These are phyloP conservation scores for Protobothrops mucrosquamatus DNA, from an alignment of 2,113 vertebrate species.

Conservation along the genomic window DNA sequence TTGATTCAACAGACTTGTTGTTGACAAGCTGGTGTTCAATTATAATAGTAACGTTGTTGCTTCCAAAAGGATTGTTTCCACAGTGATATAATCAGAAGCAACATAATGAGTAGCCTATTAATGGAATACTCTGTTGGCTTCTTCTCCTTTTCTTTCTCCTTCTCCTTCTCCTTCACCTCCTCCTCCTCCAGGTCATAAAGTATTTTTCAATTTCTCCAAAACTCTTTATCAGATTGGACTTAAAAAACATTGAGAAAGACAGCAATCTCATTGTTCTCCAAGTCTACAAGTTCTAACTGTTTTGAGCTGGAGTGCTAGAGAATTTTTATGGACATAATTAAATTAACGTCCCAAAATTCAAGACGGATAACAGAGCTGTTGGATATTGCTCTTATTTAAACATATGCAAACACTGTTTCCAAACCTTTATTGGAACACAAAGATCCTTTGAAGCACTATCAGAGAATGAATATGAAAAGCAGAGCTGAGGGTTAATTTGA, in stretches of 20 bases:
- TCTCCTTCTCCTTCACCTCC: neutral
- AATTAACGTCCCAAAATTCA: neutral
- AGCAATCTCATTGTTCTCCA: neutral
- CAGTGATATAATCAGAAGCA: neutral
- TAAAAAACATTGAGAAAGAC: too few species aligned
- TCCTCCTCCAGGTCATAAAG: neutral
- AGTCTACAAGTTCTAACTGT: too few species aligned
- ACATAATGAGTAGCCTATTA: neutral
- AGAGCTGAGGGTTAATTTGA: neutral
- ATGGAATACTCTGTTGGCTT: neutral
- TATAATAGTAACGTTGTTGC: constrained; percentile 7
- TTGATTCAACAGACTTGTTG: neutral
- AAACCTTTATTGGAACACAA: too few species aligned
- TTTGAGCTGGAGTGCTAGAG: neutral
- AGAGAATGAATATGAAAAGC: neutral
- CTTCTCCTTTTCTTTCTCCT: neutral
- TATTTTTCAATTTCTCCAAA: neutral
- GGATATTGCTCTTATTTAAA: neutral
- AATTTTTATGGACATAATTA: neutral
- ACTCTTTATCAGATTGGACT: neutral
- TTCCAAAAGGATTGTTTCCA: constrained; percentile 6
- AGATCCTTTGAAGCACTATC: neutral
- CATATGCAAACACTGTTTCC: neutral
- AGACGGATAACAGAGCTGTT: neutral
- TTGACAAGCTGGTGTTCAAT: constrained; percentile 14